Evolutionary conservation across 2,113 vertebrate species (phyloP), one percentile per base, ranked within the genome.

Genomic region (Spheniscus mendiculus): DNA sequence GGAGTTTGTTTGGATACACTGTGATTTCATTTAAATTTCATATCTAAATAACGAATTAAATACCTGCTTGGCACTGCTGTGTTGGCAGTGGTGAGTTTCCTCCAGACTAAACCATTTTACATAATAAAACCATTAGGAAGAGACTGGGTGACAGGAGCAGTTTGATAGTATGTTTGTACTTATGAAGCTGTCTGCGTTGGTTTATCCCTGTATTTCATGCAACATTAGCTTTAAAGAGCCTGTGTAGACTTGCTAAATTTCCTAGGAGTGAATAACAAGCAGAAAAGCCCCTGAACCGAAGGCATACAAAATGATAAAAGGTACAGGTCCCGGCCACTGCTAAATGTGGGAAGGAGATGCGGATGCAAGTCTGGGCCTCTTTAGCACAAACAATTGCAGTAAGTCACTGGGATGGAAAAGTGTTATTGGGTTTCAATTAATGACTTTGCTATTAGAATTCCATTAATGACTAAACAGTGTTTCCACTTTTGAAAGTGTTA

Each of bases 181-280:
- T 59, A 58, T 1, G 77, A 71, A 89, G 62, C 81, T 83, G 95
- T 62, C 89, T 96, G 77, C 91, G 53, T 62, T 92, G 85, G 47
- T 95, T 90, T 87, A 77, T 81, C 78, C 52, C 47, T 83, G 81
- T 62, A 66, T 95, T 96, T 96, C 93, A 96, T 90, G 89, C 91
- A 81, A 87, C 95, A 90, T 96, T 96, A 95, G 38, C 58, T 95
- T 81, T 92, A 77, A 94, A 81, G 91, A 92, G 78, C 67, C 91
- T 90, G 62, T 22, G 63, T 23, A 77, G 93, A 69, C 89, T 92
- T 77, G 95, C 77, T 80, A 69, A 34, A 83, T 84, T 92, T 77
- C 78, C 85, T 81, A 26, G 79, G 91, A 95, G 85, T 55, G 89
- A 95, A 76, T 67, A 93, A 87, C 63, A 84, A 84, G 91, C 63